These are phyloP conservation scores for Barbus barbus DNA, from an alignment of 2,113 vertebrate species.

Conservation along the genomic window DNA sequence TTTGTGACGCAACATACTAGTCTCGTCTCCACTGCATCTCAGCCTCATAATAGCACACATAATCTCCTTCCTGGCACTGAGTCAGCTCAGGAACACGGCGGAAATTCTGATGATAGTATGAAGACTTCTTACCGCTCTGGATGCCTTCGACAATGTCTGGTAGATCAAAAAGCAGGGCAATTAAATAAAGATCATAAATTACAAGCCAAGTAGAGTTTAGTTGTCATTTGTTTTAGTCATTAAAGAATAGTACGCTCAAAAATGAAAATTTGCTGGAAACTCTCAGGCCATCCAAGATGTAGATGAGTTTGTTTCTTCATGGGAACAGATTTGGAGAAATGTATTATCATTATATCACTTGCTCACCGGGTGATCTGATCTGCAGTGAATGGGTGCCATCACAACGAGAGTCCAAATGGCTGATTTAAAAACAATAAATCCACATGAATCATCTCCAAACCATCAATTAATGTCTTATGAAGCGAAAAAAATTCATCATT, in stretches of 20 bases:
- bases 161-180: background rate
- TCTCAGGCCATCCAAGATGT: background rate
- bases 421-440: background rate
- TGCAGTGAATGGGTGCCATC: too few relatives aligned
- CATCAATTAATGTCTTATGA: background rate
- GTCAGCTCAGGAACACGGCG: slow-evolving; percentile 87
- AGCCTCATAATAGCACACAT: slow-evolving; percentile 86
- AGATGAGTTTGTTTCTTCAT: too few relatives aligned
- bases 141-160: slow-evolving; percentile 80
- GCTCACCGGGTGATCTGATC: too few relatives aligned
- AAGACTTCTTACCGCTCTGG: slow-evolving; percentile 71
- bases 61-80: slow-evolving; percentile 81
- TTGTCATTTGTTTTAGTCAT: too few relatives aligned
- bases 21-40: slow-evolving; percentile 95
- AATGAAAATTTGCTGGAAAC: too few relatives aligned
- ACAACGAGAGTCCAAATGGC: too few relatives aligned
- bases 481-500: background rate
- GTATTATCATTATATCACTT: too few relatives aligned
- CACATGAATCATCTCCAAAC: background rate
- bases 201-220: background rate
- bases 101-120: slow-evolving; percentile 90
- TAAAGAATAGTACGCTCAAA: too few relatives aligned
- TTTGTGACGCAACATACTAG: slow-evolving; percentile 73
- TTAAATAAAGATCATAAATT: background rate
- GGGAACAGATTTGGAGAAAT: too few relatives aligned